Conservation (phyloP, 2,888 invertebrate genomes). For the Protonemura montana region DNA sequence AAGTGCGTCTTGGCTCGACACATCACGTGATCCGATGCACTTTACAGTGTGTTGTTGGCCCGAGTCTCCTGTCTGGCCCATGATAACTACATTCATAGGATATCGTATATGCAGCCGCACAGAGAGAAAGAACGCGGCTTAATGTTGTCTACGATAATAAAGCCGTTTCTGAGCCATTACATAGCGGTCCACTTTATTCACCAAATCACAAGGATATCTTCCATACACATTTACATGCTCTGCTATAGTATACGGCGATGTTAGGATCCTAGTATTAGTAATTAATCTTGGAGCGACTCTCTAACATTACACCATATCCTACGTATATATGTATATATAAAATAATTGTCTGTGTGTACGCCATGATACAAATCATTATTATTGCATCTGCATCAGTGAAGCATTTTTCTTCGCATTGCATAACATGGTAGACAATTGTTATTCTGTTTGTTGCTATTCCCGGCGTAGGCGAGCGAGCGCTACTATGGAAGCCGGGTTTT, state of each 20-base stretch:
- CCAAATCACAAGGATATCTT: slow-evolving; percentile 7
- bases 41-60: background rate
- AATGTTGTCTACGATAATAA: slow-evolving; percentile 24
- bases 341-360: slow-evolving; percentile 10
- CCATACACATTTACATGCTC: slow-evolving; percentile 16
- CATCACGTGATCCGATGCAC: background rate
- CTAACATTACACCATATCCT: background rate
- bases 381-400: slow-evolving; percentile 29
- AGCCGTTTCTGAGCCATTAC: slow-evolving; percentile 36
- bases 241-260: background rate
- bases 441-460: background rate
- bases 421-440: slow-evolving; percentile 3
- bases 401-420: slow-evolving; percentile 1
- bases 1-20: background rate
- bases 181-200: slow-evolving; percentile 16
- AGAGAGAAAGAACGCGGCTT: background rate
- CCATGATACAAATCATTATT: slow-evolving; percentile 18
- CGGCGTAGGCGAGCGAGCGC: background rate
- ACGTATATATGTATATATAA: background rate
- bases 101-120: background rate
- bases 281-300: slow-evolving; percentile 15
- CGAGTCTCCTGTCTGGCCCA: background rate
- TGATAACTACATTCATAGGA: background rate
- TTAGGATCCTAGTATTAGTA: slow-evolving; percentile 23
- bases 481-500: background rate